These are phyloP conservation scores for Diadophis punctatus DNA, from an alignment of 2,113 vertebrate genomes.

Conservation along the genomic window DNA sequence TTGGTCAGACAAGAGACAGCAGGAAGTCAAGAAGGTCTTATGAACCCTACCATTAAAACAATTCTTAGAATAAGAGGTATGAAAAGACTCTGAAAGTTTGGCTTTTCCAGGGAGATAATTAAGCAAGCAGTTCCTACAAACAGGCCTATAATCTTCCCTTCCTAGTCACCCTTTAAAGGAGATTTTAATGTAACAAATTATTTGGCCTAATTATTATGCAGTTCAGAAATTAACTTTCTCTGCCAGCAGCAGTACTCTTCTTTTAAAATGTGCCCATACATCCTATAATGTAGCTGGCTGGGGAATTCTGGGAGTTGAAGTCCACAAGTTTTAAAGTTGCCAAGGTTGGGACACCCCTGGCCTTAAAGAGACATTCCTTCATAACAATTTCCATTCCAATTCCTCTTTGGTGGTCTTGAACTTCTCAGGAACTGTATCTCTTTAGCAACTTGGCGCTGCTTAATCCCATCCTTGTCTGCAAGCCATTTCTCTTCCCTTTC, in stretches of 20 bases:
- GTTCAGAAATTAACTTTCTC: background rate
- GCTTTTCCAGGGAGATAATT: background rate
- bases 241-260: background rate
- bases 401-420: background rate
- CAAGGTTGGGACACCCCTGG: background rate
- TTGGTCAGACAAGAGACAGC: background rate
- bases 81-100: background rate
- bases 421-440: background rate
- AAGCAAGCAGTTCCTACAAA: background rate
- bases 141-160: background rate
- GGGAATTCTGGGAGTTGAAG: background rate
- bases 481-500: background rate
- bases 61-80: background rate
- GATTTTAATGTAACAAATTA: background rate
- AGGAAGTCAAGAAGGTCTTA: background rate
- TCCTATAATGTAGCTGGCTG: background rate
- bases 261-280: background rate
- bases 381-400: background rate
- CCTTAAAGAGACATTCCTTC: background rate
- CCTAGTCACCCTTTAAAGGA: background rate
- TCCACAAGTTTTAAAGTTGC: background rate
- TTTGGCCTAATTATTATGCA: background rate
- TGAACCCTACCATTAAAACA: background rate
- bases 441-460: background rate
- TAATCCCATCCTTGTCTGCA: background rate